Conservation (phyloP, 2,888 invertebrate genomes). For the Pollenia griseotomentosa region DNA sequence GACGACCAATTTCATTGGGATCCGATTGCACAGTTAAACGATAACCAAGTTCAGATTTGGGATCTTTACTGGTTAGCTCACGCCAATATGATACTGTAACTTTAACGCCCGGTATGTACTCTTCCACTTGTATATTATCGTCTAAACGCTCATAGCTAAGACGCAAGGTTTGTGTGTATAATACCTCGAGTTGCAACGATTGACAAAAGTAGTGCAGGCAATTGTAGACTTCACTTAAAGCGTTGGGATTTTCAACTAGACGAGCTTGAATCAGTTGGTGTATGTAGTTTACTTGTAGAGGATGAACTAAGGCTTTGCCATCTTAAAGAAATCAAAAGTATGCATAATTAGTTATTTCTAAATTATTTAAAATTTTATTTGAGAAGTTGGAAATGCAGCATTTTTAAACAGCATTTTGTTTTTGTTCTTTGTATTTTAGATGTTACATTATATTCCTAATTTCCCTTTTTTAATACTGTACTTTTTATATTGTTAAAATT, state of each 20-base stretch:
- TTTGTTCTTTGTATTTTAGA: too few species aligned
- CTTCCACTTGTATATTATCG: constrained; percentile 94
- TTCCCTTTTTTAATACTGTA: too few species aligned
- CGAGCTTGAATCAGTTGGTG: constrained; percentile 97
- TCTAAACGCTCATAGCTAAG: constrained; percentile 94
- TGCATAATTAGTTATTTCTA: too few species aligned
- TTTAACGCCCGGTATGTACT: constrained; percentile 94
- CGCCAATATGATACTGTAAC: constrained; percentile 98
- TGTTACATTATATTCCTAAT: too few species aligned
- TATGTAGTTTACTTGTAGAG: constrained; percentile 95
- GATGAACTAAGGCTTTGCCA: constrained; percentile 97
- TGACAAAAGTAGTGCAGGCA: constrained; percentile 97
- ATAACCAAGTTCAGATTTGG: constrained; percentile 94
- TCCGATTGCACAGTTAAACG: constrained; percentile 95
- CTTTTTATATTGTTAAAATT: too few species aligned
- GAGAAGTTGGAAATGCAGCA: too few species aligned
- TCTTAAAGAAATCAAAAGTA: constrained; percentile 84
- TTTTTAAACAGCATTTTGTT: too few species aligned
- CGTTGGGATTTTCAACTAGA: constrained; percentile 89
- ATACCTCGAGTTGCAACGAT: constrained; percentile 95
- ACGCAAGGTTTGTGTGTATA: constrained; percentile 94
- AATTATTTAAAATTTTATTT: too few species aligned
- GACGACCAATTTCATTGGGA: constrained; percentile 90
- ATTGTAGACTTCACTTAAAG: constrained; percentile 92
- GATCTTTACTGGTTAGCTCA: constrained; percentile 85